Conservation (phyloP, 2,113 vertebrate species). For the Catharus fuscescens region DNA sequence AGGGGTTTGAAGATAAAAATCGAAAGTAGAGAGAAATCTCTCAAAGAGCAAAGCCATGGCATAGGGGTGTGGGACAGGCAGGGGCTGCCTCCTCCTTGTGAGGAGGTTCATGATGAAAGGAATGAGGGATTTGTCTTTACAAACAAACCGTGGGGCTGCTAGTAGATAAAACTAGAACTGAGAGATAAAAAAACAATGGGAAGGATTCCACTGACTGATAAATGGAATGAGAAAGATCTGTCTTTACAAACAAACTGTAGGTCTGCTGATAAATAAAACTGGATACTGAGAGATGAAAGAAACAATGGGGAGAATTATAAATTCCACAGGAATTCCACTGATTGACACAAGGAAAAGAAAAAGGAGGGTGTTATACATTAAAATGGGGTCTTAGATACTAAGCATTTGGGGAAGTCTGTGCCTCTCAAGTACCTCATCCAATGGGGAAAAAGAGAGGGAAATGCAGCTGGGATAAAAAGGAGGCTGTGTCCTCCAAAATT, state of each 20-base stretch:
- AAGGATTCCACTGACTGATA: not conserved
- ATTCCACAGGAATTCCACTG: too few relatives aligned
- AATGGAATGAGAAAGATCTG: too few relatives aligned
- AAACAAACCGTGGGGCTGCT: not conserved
- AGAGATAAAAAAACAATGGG: not conserved
- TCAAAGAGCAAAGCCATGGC: not conserved
- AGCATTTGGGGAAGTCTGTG: not conserved
- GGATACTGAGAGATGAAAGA: too few relatives aligned
- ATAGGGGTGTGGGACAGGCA: fast-evolving
- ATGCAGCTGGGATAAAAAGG: not conserved
- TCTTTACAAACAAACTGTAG: too few relatives aligned
- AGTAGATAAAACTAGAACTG: not conserved
- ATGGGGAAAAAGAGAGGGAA: not conserved
- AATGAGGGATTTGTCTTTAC: not conserved
- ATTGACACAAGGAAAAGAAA: too few relatives aligned
- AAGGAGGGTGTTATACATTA: too few relatives aligned
- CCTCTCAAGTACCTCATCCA: not conserved
- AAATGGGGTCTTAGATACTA: too few relatives aligned
- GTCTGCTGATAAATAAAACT: too few relatives aligned
- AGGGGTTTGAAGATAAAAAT: not conserved
- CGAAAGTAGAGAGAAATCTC: not conserved
- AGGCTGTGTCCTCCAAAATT: not conserved
- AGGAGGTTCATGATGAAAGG: not conserved
- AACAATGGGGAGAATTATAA: too few relatives aligned
- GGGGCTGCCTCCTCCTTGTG: not conserved